A percentile compares a stretch with the other conserved stretches of the same genome.
phyloP scores from a whole-genome alignment of 2,888 invertebrate genomes.

The Leistus spinibarbis region DNA sequence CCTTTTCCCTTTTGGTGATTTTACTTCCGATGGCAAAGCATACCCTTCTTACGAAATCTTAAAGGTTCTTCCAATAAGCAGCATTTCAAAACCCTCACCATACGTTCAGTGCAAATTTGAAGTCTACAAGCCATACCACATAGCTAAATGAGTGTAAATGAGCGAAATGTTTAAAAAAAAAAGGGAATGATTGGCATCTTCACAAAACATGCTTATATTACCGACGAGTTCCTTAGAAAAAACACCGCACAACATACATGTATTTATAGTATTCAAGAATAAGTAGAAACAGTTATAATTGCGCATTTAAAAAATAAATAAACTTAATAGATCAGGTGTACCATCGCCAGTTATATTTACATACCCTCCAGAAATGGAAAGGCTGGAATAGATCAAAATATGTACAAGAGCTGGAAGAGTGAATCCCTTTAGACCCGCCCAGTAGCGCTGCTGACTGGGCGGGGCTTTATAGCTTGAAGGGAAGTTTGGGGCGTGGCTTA shows the following conservation, averaged over 20 bases:
- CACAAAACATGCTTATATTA: not conserved
- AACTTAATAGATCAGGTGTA: not conserved
- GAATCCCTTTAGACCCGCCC: no score
- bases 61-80: not conserved
- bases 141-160: not conserved
- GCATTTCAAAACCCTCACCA: not conserved
- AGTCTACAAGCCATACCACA: not conserved
- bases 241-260: slow-evolving; percentile 3
- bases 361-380: no score
- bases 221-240: not conserved
- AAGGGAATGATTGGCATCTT: not conserved
- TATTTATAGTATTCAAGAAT: not conserved
- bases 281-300: not conserved
- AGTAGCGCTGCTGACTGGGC: not conserved
- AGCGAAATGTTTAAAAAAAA: not conserved
- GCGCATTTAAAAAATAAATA: not conserved
- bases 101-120: not conserved
- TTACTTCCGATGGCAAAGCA: not conserved
- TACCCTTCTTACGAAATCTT: not conserved
- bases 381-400: no score
- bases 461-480: not conserved
- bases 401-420: no score
- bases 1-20: not conserved
- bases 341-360: not conserved
- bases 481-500: not conserved